These are phyloP conservation scores for Forbesichthys papilliferus DNA, from an alignment of 2,113 vertebrate genomes.

Conservation along the genomic window DNA sequence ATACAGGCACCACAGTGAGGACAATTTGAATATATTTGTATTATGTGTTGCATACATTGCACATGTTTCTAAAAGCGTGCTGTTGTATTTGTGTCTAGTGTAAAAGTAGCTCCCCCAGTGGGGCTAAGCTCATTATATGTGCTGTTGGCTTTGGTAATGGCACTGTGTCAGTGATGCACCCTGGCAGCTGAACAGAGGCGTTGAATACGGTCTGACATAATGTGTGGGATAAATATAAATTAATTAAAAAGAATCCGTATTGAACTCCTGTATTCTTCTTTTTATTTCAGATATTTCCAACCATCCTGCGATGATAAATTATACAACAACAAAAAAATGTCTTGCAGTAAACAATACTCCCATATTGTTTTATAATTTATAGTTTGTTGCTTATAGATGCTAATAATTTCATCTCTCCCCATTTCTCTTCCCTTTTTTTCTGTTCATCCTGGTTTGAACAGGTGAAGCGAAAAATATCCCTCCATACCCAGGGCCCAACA, in stretches of 20 bases:
- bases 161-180: conserved; percentile 6
- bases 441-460: conserved; percentile 54
- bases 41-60: background rate
- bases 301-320: conserved; percentile 24
- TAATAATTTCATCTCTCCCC: conserved; percentile 1
- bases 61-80: conserved; percentile 3
- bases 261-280: conserved; percentile 12
- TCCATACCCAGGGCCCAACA: conserved; percentile 94
- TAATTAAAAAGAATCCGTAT: conserved; percentile 1
- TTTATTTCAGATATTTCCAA: background rate
- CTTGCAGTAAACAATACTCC: conserved; percentile 13
- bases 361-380: background rate
- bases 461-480: conserved; percentile 98
- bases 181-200: background rate
- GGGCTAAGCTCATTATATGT: conserved; percentile 13
- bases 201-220: background rate
- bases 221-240: background rate
- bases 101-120: conserved; percentile 11
- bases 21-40: background rate
- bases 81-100: conserved; percentile 14
- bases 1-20: background rate
- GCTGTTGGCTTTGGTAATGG: conserved; percentile 30
- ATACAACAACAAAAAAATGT: conserved; percentile 1
- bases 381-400: background rate
- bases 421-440: conserved; percentile 11